Percentiles rank a stretch among this genome's conserved stretches.
Evolutionary conservation across 35 echinoderm and acorn worm genomes (phyloP).

Genomic region (Holothuria glaberrima): DNA sequence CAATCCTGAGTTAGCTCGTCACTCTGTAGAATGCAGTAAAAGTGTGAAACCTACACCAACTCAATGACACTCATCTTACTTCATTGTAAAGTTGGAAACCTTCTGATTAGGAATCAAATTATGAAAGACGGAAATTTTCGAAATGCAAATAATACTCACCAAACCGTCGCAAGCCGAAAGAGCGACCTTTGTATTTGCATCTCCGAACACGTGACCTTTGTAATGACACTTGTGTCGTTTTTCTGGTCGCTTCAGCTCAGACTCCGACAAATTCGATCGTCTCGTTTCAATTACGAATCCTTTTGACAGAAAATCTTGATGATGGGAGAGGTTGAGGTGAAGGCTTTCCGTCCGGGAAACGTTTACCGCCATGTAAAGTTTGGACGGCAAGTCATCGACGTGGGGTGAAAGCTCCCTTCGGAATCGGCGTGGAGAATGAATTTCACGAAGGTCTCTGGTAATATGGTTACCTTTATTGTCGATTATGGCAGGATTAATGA

Average conservation of each 20-base stretch:
- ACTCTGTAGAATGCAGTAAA: too few relatives aligned
- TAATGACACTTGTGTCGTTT: constrained; percentile 45
- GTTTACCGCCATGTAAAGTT: constrained; percentile 10
- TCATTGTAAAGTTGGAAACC: too few relatives aligned
- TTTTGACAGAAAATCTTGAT: constrained; percentile 34
- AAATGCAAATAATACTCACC: constrained; percentile 1
- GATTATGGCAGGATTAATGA: constrained; percentile 4
- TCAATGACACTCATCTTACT: too few relatives aligned
- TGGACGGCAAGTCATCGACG: not conserved
- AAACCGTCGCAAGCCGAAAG: constrained; percentile 41
- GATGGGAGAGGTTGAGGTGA: constrained; percentile 25
- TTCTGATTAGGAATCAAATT: too few relatives aligned
- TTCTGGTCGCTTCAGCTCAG: not conserved
- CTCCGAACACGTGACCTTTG: constrained; percentile 36
- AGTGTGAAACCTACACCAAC: too few relatives aligned
- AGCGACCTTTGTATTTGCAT: constrained; percentile 27
- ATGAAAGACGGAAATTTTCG: too few relatives aligned
- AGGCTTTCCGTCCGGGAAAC: not conserved
- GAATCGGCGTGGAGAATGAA: constrained; percentile 10
- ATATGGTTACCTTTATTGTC: constrained; percentile 44
- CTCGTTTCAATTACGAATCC: constrained; percentile 53
- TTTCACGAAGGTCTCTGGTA: constrained; percentile 49
- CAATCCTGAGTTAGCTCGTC: too few relatives aligned
- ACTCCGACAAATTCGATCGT: constrained; percentile 22
- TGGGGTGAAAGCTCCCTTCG: constrained; percentile 3